These are phyloP conservation scores for Scalopus aquaticus DNA, from an alignment of 2,113 vertebrate genomes.

Conservation along the genomic window DNA sequence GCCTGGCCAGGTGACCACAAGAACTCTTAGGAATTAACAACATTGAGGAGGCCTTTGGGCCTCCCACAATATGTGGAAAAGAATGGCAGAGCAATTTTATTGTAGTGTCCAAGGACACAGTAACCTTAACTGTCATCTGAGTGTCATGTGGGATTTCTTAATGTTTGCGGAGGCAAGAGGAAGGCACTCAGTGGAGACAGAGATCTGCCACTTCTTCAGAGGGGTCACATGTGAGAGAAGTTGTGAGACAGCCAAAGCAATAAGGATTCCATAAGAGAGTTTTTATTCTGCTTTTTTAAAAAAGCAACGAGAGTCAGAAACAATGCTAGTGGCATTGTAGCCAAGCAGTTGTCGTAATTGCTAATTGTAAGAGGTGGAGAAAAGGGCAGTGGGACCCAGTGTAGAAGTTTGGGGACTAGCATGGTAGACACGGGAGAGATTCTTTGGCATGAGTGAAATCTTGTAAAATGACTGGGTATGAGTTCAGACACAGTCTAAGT, in stretches of 20 bases:
- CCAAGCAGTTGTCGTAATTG: rapidly evolving
- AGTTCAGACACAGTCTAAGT: neutral
- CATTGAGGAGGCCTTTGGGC: neutral
- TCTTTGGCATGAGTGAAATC: neutral
- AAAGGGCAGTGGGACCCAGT: neutral
- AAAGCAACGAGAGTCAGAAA: neutral
- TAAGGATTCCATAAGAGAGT: too few species aligned
- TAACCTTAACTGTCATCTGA: neutral
- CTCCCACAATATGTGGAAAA: neutral
- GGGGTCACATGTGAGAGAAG: neutral
- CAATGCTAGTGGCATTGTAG: neutral
- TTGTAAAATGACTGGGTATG: neutral
- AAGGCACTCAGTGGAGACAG: neutral
- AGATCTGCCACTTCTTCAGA: neutral
- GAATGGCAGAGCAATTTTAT: neutral
- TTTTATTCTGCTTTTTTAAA: too few species aligned
- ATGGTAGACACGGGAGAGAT: neutral
- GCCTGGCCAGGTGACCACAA: neutral
- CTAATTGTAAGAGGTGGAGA: neutral
- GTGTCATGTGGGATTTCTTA: neutral
- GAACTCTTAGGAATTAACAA: neutral
- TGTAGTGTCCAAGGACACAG: neutral
- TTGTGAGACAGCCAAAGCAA: neutral
- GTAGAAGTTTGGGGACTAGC: neutral
- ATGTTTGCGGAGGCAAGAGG: neutral